Conservation (phyloP, 64 coral and sea anemone genomes). For the Stichodactyla helianthus region DNA sequence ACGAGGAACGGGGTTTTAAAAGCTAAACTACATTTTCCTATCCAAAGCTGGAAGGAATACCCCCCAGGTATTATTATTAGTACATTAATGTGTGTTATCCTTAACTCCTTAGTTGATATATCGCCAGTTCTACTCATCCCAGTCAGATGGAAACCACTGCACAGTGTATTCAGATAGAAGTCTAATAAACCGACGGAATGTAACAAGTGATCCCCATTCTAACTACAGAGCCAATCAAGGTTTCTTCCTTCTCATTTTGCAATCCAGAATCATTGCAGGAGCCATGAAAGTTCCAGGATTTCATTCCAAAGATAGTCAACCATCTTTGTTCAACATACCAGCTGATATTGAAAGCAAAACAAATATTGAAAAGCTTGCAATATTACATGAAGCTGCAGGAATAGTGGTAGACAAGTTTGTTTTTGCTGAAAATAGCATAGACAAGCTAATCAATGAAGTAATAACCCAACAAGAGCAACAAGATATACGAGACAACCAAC, state of each 20-base stretch:
- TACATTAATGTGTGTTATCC: neutral
- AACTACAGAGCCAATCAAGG: slow-evolving; percentile 19
- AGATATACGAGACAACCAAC: slow-evolving; percentile 39
- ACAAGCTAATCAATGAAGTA: slow-evolving; percentile 19
- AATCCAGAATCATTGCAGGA: slow-evolving; percentile 44
- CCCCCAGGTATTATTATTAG: neutral
- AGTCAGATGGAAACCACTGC: slow-evolving; percentile 25
- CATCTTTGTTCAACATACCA: slow-evolving; percentile 33
- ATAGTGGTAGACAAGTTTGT: slow-evolving; percentile 34
- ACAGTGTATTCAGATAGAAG: slow-evolving; percentile 42
- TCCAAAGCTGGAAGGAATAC: neutral
- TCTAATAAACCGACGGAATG: slow-evolving; percentile 41
- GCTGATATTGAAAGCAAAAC: slow-evolving; percentile 20
- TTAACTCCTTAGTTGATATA: slow-evolving; percentile 38
- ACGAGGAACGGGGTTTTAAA: too few species aligned
- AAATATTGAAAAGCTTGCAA: slow-evolving; percentile 32
- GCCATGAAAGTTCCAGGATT: slow-evolving; percentile 39
- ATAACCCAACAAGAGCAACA: slow-evolving; percentile 39
- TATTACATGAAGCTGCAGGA: slow-evolving; percentile 35
- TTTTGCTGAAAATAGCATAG: slow-evolving; percentile 37
- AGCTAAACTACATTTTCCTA: too few species aligned
- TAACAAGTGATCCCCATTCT: slow-evolving; percentile 25
- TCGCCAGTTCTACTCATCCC: slow-evolving; percentile 28
- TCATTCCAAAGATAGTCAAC: slow-evolving; percentile 31
- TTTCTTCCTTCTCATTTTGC: slow-evolving; percentile 20